A percentile compares a stretch with the other conserved stretches of the same genome.
Evolutionary conservation across 2,888 invertebrate genomes (phyloP).

Genomic region (Dryobota labecula): DNA sequence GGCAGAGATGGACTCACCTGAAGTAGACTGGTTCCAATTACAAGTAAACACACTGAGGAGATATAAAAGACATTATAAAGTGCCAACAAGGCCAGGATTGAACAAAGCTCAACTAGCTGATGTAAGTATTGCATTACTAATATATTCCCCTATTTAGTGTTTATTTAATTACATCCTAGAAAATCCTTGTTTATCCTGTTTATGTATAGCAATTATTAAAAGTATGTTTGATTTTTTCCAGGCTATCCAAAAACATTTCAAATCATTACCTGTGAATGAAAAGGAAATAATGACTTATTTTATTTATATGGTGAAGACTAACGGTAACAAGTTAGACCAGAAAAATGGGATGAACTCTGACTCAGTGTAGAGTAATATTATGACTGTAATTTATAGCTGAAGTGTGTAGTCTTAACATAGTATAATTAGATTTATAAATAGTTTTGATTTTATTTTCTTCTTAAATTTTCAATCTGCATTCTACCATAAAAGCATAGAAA

Average conservation of each 20-base stretch:
- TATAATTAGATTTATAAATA: conserved; percentile 72
- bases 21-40: conserved; percentile 97
- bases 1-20: conserved; percentile 97
- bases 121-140: conserved; percentile 90
- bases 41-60: conserved; percentile 98
- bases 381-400: conserved; percentile 75
- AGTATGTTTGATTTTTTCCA: conserved; percentile 86
- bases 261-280: conserved; percentile 97
- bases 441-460: conserved; percentile 73
- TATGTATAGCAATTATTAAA: not conserved
- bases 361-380: conserved; percentile 81
- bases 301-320: conserved; percentile 98
- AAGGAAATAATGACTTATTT: conserved; percentile 98
- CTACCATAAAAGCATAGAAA: conserved; percentile 67
- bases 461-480: conserved; percentile 76
- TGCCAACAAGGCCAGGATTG: conserved; percentile 96
- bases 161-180: conserved; percentile 1
- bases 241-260: conserved; percentile 98
- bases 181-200: conserved; percentile 12
- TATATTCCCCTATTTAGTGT: not conserved
- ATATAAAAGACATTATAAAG: conserved; percentile 98
- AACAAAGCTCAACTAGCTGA: conserved; percentile 99
- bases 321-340: conserved; percentile 96
- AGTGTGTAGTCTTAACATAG: conserved; percentile 75
- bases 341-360: conserved; percentile 94